These are phyloP conservation scores for Damaliscus lunatus DNA, from an alignment of 2,113 vertebrate genomes.

Conservation along the genomic window DNA sequence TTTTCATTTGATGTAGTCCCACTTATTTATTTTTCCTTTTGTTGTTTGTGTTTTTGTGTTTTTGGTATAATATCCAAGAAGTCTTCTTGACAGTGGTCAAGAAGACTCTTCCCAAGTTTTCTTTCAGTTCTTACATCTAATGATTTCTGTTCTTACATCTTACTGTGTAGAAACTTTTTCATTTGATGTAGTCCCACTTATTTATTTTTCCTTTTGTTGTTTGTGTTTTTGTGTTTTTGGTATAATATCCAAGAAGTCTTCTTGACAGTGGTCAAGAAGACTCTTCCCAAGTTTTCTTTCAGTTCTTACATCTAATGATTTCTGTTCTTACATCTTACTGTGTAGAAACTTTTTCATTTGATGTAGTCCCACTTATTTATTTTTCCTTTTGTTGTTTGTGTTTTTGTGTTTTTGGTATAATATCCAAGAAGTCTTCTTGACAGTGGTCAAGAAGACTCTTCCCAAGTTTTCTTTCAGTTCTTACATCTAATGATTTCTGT, in stretches of 20 bases:
- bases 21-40: neutral
- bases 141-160: neutral
- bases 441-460: neutral
- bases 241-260: neutral
- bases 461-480: neutral
- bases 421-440: neutral
- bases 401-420: neutral
- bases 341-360: neutral
- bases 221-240: neutral
- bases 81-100: too few relatives aligned
- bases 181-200: neutral
- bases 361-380: neutral
- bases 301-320: neutral
- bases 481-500: neutral
- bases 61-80: neutral
- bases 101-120: neutral
- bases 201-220: neutral
- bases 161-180: neutral
- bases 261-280: neutral
- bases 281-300: neutral
- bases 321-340: neutral
- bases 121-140: neutral
- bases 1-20: neutral
- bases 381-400: neutral
- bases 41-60: neutral